Evolutionary conservation across 92 coral and sea anemone species (phyloP), one percentile per base, ranked within the genome.

Genomic region (Bergia puertoricense): DNA sequence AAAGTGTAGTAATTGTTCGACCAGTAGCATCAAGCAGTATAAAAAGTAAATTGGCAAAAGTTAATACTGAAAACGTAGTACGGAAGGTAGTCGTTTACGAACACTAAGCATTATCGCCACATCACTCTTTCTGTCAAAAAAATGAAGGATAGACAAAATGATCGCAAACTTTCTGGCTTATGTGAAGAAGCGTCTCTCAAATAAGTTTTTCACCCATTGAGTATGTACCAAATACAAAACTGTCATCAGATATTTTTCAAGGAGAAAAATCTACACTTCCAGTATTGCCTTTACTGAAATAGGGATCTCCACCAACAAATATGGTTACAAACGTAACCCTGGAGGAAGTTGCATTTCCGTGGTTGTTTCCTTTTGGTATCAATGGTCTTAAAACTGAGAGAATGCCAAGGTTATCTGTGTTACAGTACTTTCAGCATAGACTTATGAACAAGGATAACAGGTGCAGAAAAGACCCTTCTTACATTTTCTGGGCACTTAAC

Each of bases 281-380:
- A 51, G 48, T 73, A n/a, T 18, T 69, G 43, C 40, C 36, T 80
- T 71, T 88, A 18, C 86, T 69, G 42, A 81, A 81, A 81, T 38
- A 36, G 39, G n/a, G 51, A 81, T 43, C 88, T 23, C 86, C 36
- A 54, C 86, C 91, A 72, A 85, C n/a, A 77, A 85, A 89, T 73
- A 42, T 90, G 22, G 80, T 90, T 59, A 85, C 76, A 43, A 80
- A 89, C 72, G 72, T 77, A 41, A 85, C 69, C 44, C 76, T 71
- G 51, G 88, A 92, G 83, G 94, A 86, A 85, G 57, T 92, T 62
- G 89, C 90, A 42, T 85, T 89, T 79, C 94, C 92, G 40, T 89
- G 92, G 90, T 48, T 88, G 73, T 83, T 88, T 68, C 93, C 91
- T 43, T 48, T 62, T 88, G 93, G 91, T 6, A 56, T 38, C 8